Conservation (phyloP, 2,888 invertebrate species). For the Villa cingulata region DNA sequence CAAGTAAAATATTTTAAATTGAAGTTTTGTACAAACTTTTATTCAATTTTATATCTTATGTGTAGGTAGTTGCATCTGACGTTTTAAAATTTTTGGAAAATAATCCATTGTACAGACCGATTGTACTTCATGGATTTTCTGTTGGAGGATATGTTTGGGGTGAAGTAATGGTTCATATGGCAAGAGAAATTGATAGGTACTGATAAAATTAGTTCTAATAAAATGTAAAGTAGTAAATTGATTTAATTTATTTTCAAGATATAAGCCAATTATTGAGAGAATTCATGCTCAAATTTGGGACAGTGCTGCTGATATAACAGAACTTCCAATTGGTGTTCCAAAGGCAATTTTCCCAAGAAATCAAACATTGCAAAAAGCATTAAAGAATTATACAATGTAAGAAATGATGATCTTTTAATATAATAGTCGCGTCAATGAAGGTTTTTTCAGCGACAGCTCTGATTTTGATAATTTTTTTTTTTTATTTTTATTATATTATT, state of each 20-base stretch:
- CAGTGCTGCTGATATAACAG: conserved; percentile 65
- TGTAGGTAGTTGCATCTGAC: conserved; percentile 51
- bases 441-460: too few species aligned
- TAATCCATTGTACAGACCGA: conserved; percentile 44
- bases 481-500: too few species aligned
- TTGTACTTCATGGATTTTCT: conserved; percentile 78
- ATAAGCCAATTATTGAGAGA: too few species aligned
- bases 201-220: too few species aligned
- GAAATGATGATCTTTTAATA: too few species aligned
- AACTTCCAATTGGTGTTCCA: conserved; percentile 49
- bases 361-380: conserved; percentile 49
- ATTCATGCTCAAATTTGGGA: conserved; percentile 70
- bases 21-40: too few species aligned
- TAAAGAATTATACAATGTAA: conserved; percentile 51
- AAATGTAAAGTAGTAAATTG: too few species aligned
- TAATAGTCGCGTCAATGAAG: too few species aligned
- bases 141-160: conserved; percentile 83
- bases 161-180: conserved; percentile 54
- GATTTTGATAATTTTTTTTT: too few species aligned
- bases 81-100: conserved; percentile 63
- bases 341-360: conserved; percentile 61
- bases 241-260: too few species aligned
- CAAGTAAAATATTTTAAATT: conserved; percentile 32
- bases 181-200: conserved; percentile 32
- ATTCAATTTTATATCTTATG: too few species aligned